Base-by-base conservation (phyloP, 2,888 invertebrate species). In the Pegoplata infirma region DNA sequence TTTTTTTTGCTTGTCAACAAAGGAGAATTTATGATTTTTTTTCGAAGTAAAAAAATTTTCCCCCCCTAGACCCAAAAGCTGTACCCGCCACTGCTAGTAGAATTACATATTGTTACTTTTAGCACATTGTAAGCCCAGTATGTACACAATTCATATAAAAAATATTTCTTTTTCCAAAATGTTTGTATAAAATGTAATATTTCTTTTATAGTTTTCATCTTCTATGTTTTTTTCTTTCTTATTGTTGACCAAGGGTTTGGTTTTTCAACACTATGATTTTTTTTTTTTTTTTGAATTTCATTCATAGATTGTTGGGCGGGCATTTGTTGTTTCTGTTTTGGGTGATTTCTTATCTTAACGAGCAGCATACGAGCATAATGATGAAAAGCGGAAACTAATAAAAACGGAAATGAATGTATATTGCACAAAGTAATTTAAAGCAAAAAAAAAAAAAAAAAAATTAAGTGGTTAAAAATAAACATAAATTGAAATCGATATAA, bases 351-450 rank as follows among this genome's bases (percentile, higher is more conserved):
- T 77, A 77, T 77, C 77, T 78, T 78, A 73, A 78, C 73, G 68
- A 78, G 58, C 76, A 63, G 75, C 61, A 47, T 56, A 55, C 76
- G 14, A 36, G 51, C 32, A 56, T 66, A 66, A 68, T 66, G 49
- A 76, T 72, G 71, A 76, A 76, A 72, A 72, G 77, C 68, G 66
- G 73, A 78, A 63, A 68, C 77, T 72, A 77, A 68, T 68, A 77
- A 68, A 67, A 64, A 47, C 58, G 77, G 77, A 73, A 64, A 73
- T 64, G 64, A 64, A 59, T 68, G 72, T 25, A 28, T 28, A 46
- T 61, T 77, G 76, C 47, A 63, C 4, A 21, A 14, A 14, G 32
- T 49, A 67, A 67, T 71, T 66, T 76, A 32, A 47, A 47, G 12
- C 49, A 28, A 51, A 40, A 66, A 40, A 47, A 23, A 32, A 3